Conservation (phyloP, 2,113 vertebrate genomes). For the Acinonyx jubatus region DNA sequence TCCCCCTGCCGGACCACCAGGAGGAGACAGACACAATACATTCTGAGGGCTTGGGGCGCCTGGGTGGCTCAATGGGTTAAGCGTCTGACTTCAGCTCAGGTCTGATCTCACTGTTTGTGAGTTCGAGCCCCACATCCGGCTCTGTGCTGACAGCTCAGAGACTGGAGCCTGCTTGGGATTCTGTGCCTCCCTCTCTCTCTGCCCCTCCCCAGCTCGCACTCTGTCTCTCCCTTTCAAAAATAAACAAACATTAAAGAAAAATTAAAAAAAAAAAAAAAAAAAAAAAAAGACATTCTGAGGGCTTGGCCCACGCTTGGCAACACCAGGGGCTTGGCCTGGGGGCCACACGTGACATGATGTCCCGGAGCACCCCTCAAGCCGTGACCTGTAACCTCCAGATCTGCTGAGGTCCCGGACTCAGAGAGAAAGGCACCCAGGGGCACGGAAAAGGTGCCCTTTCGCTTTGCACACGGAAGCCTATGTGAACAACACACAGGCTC, state of each 20-base stretch:
- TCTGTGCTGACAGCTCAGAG: no score
- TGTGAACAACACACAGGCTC: rapidly evolving
- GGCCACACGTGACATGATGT: no score
- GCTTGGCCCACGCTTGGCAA: background rate
- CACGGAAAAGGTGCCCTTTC: background rate
- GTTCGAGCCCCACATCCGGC: no score
- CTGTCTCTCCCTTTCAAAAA: no score
- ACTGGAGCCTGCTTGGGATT: no score
- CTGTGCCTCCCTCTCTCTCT: no score
- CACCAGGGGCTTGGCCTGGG: background rate
- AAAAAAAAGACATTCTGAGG: background rate
- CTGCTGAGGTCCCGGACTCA: background rate
- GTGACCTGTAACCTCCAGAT: background rate
- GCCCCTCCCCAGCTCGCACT: no score
- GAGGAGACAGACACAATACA: background rate
- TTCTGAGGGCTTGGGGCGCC: background rate
- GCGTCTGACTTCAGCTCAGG: no score
- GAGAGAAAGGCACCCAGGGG: background rate
- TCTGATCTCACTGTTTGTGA: no score
- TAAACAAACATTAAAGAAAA: no score
- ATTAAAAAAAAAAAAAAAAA: no score
- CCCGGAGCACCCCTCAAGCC: background rate
- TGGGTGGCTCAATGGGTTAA: no score
- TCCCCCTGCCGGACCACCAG: background rate
- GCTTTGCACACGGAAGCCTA: background rate